phyloP scores from a whole-genome alignment of 2,888 invertebrate genomes.

The Polymixis lichenea region DNA sequence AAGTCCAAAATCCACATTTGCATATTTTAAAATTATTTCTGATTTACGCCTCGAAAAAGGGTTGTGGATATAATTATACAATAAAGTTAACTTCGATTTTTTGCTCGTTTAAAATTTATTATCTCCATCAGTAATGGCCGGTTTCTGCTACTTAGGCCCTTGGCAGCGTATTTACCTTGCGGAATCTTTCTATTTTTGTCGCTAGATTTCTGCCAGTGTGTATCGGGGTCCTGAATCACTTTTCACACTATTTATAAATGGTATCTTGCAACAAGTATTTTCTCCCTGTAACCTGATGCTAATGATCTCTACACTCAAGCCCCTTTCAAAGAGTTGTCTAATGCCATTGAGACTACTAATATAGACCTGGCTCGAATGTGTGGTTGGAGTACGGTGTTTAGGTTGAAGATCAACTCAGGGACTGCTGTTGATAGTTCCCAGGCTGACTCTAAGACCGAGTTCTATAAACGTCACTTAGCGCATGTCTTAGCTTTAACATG shows the following conservation, averaged over 20 bases:
- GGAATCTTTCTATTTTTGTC: background rate
- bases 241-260: background rate
- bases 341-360: background rate
- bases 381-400: background rate
- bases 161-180: background rate
- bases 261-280: background rate
- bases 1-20: background rate
- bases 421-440: background rate
- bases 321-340: background rate
- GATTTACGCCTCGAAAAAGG: background rate
- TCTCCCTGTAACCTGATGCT: background rate
- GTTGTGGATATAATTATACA: background rate
- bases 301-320: background rate
- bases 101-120: background rate
- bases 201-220: too few relatives aligned
- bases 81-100: background rate
- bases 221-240: background rate
- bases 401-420: background rate
- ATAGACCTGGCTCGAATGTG: background rate
- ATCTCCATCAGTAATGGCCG: background rate
- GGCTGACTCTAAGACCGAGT: background rate
- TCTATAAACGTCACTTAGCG: background rate
- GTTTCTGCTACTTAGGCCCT: background rate
- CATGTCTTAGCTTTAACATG: background rate
- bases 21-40: conserved; percentile 11